Evolutionary conservation across 2,113 vertebrate species (phyloP), one percentile per base, ranked within the genome.

Genomic region (Macquaria ambigua): DNA sequence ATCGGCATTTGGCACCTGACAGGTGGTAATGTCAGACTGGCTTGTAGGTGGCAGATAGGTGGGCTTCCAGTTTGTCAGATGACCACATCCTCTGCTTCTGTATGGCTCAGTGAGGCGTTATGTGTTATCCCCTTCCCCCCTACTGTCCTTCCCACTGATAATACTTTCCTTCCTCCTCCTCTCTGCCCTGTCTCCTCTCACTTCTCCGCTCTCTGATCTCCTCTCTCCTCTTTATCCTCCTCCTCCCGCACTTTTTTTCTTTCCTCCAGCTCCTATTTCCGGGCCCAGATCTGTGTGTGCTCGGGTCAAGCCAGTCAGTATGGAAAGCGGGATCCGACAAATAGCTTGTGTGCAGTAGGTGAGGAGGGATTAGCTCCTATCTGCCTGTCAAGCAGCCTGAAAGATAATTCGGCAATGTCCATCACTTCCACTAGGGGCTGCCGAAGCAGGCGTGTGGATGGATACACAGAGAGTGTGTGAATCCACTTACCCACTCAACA

Each of bases 371-470:
- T 87, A 85, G 79, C 55, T 9, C n/a, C 48, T 50, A 8, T 34
- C 20, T 20, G 28, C 39, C 39, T 69, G 82, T 74, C 82, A 73
- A n/a, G 31, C 4, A 31, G 52, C 34, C 62, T 34, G 14, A 58
- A 31, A 46, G 53, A 73, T 43, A 31, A n/a, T 64, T 68, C 48
- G 72, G 87, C 75, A 75, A 7, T 82, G 68, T 56, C 78, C 4
- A 15, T 69, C 58, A 68, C 56, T 16, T 69, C 91, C 89, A 83
- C 84, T 69, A 86, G 91, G 75, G 88, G 81, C 77, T 86, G 86
- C 76, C 59, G 23, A 15, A 37, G 46, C 64, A 66, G 20, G 43
- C 67, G 21, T 74, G 39, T 37, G 70, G 28, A 67, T 18, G 34
- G 58, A 64, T 71, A 10, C 39, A 23, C 25, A 15, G 34, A 31